Evolutionary conservation across 2,797 vertebrate species (phyloP).

Genomic region (Aythya fuligula): DNA sequence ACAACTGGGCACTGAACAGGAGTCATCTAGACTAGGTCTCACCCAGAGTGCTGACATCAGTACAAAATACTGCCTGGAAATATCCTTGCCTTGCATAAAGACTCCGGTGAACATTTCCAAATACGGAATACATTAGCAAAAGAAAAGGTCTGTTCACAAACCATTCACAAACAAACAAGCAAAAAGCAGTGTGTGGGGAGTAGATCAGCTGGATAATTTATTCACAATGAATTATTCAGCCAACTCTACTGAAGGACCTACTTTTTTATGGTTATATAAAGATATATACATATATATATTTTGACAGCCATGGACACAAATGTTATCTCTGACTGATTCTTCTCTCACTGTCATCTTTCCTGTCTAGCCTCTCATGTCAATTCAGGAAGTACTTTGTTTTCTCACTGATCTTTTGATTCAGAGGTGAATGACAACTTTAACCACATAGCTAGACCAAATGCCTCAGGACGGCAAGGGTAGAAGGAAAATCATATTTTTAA

Average conservation of each 20-base stretch:
- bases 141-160: constrained; percentile 48
- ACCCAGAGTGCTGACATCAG: not conserved
- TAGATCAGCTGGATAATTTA: constrained; percentile 63
- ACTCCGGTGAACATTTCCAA: not conserved
- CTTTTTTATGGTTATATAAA: constrained; percentile 25
- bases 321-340: constrained; percentile 26
- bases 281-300: not conserved
- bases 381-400: constrained; percentile 36
- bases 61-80: not conserved
- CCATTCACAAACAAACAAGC: constrained; percentile 57
- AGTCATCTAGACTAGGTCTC: not conserved
- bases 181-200: constrained; percentile 42
- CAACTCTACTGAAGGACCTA: constrained; percentile 12
- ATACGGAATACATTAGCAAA: constrained; percentile 27
- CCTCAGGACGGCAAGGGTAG: constrained; percentile 21
- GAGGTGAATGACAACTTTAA: constrained; percentile 56
- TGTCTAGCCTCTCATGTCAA: constrained; percentile 6
- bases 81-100: not conserved
- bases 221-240: constrained; percentile 67
- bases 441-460: constrained; percentile 33
- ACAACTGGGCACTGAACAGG: not conserved
- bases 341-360: constrained; percentile 30
- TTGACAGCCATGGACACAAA: constrained; percentile 31
- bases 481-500: constrained; percentile 47
- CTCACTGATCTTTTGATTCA: constrained; percentile 49